These are phyloP conservation scores for Miichthys miiuy DNA, from an alignment of 2,797 vertebrate genomes.

Conservation along the genomic window DNA sequence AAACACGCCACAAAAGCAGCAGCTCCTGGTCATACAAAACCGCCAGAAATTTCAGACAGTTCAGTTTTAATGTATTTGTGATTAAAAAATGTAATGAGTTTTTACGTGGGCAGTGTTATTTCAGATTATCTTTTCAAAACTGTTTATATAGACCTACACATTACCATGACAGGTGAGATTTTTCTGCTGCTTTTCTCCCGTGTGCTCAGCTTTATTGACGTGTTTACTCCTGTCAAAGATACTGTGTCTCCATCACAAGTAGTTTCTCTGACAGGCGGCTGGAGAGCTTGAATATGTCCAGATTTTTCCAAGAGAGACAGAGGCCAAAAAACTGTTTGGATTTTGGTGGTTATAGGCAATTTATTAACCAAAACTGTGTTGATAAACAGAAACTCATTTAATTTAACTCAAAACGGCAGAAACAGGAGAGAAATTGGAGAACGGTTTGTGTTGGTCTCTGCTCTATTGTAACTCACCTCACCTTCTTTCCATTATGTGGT, in stretches of 20 bases:
- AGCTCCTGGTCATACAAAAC: slow-evolving; percentile 47
- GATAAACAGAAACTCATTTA: background rate
- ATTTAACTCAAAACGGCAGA: slow-evolving; percentile 13
- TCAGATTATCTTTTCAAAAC: slow-evolving; percentile 28
- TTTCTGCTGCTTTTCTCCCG: slow-evolving; percentile 34
- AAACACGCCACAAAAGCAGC: slow-evolving; percentile 36
- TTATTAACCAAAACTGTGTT: slow-evolving; percentile 1
- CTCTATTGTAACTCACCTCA: slow-evolving; percentile 20
- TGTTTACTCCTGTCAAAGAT: slow-evolving; percentile 68
- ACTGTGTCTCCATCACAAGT: slow-evolving; percentile 38
- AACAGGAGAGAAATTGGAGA: background rate
- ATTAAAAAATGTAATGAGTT: slow-evolving; percentile 61
- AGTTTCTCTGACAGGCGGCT: slow-evolving; percentile 55
- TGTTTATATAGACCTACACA: slow-evolving; percentile 31
- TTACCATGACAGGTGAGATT: slow-evolving; percentile 32
- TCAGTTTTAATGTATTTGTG: slow-evolving; percentile 47
- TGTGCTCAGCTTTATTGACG: slow-evolving; percentile 63
- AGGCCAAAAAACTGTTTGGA: slow-evolving; percentile 25
- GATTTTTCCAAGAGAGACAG: slow-evolving; percentile 11
- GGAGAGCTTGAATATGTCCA: slow-evolving; percentile 34
- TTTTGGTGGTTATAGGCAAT: background rate
- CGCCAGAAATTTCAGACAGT: slow-evolving; percentile 28
- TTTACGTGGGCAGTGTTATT: slow-evolving; percentile 25
- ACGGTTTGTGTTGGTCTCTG: background rate
- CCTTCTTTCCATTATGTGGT: slow-evolving; percentile 28